Percentiles rank a stretch among this genome's conserved stretches.
Evolutionary conservation across 2,113 vertebrate species (phyloP).

Genomic region (Eudyptes chrysolophus): DNA sequence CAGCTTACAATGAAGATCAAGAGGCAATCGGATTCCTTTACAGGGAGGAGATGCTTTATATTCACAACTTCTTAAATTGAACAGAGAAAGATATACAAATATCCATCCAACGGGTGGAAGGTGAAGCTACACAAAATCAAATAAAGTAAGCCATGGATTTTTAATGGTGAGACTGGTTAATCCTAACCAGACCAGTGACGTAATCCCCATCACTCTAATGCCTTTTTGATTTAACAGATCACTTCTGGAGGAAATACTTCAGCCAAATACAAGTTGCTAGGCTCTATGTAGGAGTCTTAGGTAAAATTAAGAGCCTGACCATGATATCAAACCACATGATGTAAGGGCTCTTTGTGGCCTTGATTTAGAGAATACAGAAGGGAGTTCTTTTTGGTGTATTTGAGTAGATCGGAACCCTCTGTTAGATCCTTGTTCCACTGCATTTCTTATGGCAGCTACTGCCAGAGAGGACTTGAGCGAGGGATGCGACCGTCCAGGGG

Average conservation of each 20-base stretch:
- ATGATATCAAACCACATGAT: not conserved
- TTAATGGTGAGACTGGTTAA: not conserved
- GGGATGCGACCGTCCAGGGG: accelerated
- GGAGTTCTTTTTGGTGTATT: not conserved
- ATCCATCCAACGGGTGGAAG: not conserved
- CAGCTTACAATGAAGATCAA: not conserved
- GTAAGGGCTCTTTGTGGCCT: not conserved
- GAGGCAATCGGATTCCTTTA: slow-evolving; percentile 10
- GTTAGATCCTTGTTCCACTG: not conserved
- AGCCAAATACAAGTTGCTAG: not conserved
- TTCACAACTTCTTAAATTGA: not conserved
- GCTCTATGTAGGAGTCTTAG: not conserved
- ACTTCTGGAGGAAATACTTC: not conserved
- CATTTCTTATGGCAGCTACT: not conserved
- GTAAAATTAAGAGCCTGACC: not conserved
- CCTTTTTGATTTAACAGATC: not conserved
- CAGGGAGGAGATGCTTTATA: slow-evolving; percentile 8
- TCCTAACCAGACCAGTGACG: not conserved
- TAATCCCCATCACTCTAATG: not conserved
- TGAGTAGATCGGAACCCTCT: not conserved
- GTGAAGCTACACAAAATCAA: not conserved
- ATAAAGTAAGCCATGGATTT: not conserved
- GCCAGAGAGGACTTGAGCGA: not conserved
- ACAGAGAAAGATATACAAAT: not conserved
- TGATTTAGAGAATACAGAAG: not conserved